A percentile compares a stretch with the other conserved stretches of the same genome.
phyloP scores from a whole-genome alignment of 2,797 vertebrate species.

The Eulemur albifrons region DNA sequence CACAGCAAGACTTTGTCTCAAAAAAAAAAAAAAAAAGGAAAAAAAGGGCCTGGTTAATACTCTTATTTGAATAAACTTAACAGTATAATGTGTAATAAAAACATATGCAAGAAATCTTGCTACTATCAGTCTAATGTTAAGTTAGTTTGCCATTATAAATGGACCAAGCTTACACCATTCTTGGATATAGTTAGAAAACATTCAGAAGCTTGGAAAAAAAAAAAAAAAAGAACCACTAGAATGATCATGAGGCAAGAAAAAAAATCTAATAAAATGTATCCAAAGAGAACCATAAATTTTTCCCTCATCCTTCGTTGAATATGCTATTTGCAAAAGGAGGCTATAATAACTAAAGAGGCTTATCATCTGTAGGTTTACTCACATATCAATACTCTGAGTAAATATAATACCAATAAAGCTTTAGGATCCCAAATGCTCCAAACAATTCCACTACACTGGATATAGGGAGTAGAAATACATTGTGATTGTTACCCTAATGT shows the following conservation, averaged over 20 bases:
- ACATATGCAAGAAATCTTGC: not conserved
- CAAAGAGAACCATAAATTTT: slow-evolving; percentile 38
- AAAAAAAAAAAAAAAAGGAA: not conserved
- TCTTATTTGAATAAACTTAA: slow-evolving; percentile 43
- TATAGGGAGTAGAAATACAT: slow-evolving; percentile 54
- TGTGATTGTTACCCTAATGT: slow-evolving; percentile 52
- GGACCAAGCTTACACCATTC: slow-evolving; percentile 38
- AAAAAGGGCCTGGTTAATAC: slow-evolving; percentile 31
- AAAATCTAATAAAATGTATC: not conserved
- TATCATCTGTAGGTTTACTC: slow-evolving; percentile 28
- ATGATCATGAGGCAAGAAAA: not conserved
- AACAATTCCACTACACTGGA: slow-evolving; percentile 45
- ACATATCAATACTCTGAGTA: slow-evolving; percentile 23
- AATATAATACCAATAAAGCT: slow-evolving; percentile 52
- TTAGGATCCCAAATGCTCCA: slow-evolving; percentile 55
- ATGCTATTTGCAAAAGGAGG: slow-evolving; percentile 25
- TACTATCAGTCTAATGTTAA: not conserved
- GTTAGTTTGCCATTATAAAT: slow-evolving; percentile 35
- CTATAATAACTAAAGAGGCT: slow-evolving; percentile 1
- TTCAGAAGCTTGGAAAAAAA: slow-evolving; percentile 27
- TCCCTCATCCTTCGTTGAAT: slow-evolving; percentile 29
- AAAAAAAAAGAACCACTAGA: not conserved
- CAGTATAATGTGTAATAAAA: slow-evolving; percentile 27
- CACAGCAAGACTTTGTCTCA: too few relatives aligned
- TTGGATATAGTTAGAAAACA: slow-evolving; percentile 56